Conservation (phyloP, 2,888 invertebrate genomes). For the Phania funesta region DNA sequence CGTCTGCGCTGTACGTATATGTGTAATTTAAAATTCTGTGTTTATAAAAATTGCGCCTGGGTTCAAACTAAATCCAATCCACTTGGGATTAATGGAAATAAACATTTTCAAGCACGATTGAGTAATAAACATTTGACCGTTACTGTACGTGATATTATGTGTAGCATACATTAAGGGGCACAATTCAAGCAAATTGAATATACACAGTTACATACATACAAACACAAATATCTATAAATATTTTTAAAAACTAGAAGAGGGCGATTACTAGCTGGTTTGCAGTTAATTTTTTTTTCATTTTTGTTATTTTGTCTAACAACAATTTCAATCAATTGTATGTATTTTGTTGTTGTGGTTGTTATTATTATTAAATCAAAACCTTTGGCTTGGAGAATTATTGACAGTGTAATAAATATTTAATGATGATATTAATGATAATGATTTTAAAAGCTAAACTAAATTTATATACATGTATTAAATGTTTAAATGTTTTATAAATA, state of each 20-base stretch:
- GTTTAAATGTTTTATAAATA: not conserved
- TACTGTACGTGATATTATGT: slow-evolving; percentile 45
- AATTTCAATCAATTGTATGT: slow-evolving; percentile 31
- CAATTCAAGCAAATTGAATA: slow-evolving; percentile 28
- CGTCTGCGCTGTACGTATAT: too few species aligned
- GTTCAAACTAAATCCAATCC: too few species aligned
- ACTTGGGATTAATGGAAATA: too few species aligned
- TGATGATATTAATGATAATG: not conserved
- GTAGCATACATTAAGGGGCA: slow-evolving; percentile 46
- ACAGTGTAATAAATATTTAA: slow-evolving; percentile 24
- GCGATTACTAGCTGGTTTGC: slow-evolving; percentile 71
- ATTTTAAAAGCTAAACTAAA: slow-evolving; percentile 26
- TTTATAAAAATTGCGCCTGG: too few species aligned
- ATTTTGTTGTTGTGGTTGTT: slow-evolving; percentile 50
- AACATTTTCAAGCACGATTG: too few species aligned
- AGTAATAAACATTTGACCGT: slow-evolving; percentile 20
- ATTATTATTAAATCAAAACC: slow-evolving; percentile 70
- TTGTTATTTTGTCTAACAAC: not conserved
- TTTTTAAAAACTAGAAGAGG: slow-evolving; percentile 61
- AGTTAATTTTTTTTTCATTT: slow-evolving; percentile 36
- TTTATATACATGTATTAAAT: not conserved
- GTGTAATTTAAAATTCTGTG: too few species aligned
- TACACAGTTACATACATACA: slow-evolving; percentile 35
- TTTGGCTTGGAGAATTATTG: slow-evolving; percentile 50
- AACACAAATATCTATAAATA: slow-evolving; percentile 53